Conservation (phyloP, 2,113 vertebrate genomes). For the Rhineura floridana region DNA sequence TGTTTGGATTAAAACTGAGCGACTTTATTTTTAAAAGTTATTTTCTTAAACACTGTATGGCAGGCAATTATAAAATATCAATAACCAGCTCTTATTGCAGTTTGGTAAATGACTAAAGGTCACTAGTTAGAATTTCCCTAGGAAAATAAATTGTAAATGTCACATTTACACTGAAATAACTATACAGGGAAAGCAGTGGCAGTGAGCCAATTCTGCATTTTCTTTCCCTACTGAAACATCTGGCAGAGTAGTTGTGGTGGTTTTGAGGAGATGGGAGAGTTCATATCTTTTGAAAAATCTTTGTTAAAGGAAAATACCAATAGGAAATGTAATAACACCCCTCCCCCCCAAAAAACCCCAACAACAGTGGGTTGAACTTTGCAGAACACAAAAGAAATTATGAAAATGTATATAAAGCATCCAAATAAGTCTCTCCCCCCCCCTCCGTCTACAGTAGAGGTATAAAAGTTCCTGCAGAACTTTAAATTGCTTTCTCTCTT, state of each 20-base stretch:
- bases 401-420: background rate
- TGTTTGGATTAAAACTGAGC: background rate
- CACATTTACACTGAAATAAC: conserved; percentile 62
- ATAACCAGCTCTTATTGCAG: conserved; percentile 18
- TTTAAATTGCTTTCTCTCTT: conserved; percentile 63
- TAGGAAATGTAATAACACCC: background rate
- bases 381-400: conserved; percentile 14
- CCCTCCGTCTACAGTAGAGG: conserved; percentile 25
- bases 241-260: background rate
- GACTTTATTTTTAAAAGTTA: background rate
- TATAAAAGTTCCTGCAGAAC: conserved; percentile 59
- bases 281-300: background rate
- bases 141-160: conserved; percentile 56
- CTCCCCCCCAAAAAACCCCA: conserved; percentile 5
- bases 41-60: conserved; percentile 16
- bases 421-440: conserved; percentile 39
- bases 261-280: background rate
- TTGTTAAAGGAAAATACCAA: conserved; percentile 14
- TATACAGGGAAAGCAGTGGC: conserved; percentile 29
- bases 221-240: conserved; percentile 38
- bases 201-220: conserved; percentile 19
- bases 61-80: conserved; percentile 49
- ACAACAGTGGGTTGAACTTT: conserved; percentile 18
- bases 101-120: conserved; percentile 52
- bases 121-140: conserved; percentile 48